A percentile compares a stretch with the other conserved stretches of the same genome.
Evolutionary conservation across 1,140 invertebrate genomes (phyloP).

Genomic region (Hesperophylax magnus): DNA sequence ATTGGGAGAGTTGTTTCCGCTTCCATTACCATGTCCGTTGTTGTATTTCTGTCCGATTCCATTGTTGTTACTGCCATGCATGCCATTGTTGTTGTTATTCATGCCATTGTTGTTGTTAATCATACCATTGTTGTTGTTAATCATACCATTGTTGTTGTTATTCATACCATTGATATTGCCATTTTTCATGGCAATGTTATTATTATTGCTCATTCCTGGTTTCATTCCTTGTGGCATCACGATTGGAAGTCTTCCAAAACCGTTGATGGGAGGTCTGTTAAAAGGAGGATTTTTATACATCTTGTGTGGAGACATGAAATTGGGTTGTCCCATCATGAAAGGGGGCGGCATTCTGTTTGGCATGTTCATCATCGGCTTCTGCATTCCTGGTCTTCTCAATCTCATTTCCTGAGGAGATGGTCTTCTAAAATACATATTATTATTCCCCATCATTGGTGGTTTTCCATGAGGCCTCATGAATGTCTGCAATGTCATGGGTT

Average conservation of each 20-base stretch:
- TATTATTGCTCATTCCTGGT: constrained; percentile 59
- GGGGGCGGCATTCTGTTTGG: constrained; percentile 61
- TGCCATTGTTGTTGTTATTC: no score
- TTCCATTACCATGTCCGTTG: neutral
- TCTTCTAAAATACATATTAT: constrained; percentile 62
- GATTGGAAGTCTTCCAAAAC: constrained; percentile 60
- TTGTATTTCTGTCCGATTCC: constrained; percentile 36
- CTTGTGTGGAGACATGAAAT: constrained; percentile 60
- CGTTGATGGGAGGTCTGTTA: constrained; percentile 60
- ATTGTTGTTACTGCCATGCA: no score
- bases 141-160: no score
- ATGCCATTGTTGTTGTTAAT: no score
- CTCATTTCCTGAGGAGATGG: constrained; percentile 66
- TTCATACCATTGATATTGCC: neutral
- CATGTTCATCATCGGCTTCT: constrained; percentile 61
- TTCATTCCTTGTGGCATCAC: constrained; percentile 61
- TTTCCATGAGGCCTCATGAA: constrained; percentile 65
- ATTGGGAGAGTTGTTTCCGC: constrained; percentile 57
- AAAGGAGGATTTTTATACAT: constrained; percentile 60
- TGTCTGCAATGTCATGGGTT: constrained; percentile 67
- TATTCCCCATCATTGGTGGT: constrained; percentile 59
- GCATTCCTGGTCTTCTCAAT: constrained; percentile 63
- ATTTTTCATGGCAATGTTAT: no score
- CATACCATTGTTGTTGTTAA: no score
- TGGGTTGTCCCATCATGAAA: constrained; percentile 62